These are phyloP conservation scores for Sylvicola cinctus DNA, from an alignment of 2,888 invertebrate species.

Conservation along the genomic window DNA sequence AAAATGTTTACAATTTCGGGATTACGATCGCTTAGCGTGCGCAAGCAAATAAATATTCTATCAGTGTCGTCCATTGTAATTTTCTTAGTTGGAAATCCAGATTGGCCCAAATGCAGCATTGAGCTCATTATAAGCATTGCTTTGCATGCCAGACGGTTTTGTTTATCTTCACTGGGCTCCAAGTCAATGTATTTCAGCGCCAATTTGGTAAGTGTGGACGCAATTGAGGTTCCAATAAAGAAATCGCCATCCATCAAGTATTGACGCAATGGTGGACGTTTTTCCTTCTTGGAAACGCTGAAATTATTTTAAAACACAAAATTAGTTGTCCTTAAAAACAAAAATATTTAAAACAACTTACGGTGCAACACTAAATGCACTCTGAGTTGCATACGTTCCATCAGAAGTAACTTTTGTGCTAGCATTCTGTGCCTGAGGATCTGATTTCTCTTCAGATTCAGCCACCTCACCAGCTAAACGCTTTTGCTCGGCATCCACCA, in stretches of 20 bases:
- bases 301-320: conserved; percentile 3
- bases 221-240: conserved; percentile 83
- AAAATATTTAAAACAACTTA: conserved; percentile 25
- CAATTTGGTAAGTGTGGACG: conserved; percentile 79
- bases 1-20: conserved; percentile 49
- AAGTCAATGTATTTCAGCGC: conserved; percentile 47
- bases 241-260: conserved; percentile 90
- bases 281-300: conserved; percentile 38
- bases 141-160: conserved; percentile 48
- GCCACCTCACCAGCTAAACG: conserved; percentile 48
- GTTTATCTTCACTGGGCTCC: conserved; percentile 20
- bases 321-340: neutral
- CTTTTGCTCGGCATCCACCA: conserved; percentile 43
- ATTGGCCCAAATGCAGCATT: conserved; percentile 69
- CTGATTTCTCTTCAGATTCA: conserved; percentile 22
- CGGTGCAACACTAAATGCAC: conserved; percentile 74
- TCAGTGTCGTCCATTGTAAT: conserved; percentile 95
- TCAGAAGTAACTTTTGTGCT: conserved; percentile 71
- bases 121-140: conserved; percentile 77
- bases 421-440: conserved; percentile 30
- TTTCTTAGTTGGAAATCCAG: conserved; percentile 43
- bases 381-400: conserved; percentile 97
- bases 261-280: conserved; percentile 59
- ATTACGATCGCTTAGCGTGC: conserved; percentile 47
- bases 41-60: conserved; percentile 63